Conservation (phyloP, 2,113 vertebrate species). For the Scomber japonicus region DNA sequence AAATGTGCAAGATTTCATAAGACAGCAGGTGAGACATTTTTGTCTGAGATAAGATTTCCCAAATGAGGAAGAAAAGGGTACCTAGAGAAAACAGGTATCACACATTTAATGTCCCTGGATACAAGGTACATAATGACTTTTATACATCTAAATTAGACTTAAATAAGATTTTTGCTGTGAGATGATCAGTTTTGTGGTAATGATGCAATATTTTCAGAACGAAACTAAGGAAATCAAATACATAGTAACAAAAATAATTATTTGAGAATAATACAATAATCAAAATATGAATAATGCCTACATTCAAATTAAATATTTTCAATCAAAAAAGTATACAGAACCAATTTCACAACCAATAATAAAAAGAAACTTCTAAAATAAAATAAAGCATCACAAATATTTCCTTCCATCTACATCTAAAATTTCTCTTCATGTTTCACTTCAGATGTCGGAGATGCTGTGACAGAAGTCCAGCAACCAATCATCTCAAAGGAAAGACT, state of each 20-base stretch:
- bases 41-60: constrained; percentile 18
- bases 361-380: constrained; percentile 56
- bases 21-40: constrained; percentile 60
- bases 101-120: constrained; percentile 17
- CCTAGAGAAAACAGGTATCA: neutral
- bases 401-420: constrained; percentile 55
- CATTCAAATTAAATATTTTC: constrained; percentile 71
- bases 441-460: constrained; percentile 23
- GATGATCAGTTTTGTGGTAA: constrained; percentile 28
- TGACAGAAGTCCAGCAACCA: constrained; percentile 35
- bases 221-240: constrained; percentile 37
- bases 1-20: constrained; percentile 69
- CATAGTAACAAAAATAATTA: constrained; percentile 46
- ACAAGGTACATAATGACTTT: constrained; percentile 19
- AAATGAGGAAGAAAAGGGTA: neutral
- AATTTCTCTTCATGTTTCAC: constrained; percentile 43
- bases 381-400: constrained; percentile 57
- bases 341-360: constrained; percentile 45
- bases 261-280: constrained; percentile 49
- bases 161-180: constrained; percentile 1
- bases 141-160: constrained; percentile 16
- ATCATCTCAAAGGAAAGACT: constrained; percentile 31
- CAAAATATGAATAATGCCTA: constrained; percentile 44
- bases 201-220: neutral
- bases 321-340: constrained; percentile 64